Evolutionary conservation across 2,888 invertebrate genomes (phyloP), one percentile per base, ranked within the genome.

Genomic region (Pyrrhia umbra): DNA sequence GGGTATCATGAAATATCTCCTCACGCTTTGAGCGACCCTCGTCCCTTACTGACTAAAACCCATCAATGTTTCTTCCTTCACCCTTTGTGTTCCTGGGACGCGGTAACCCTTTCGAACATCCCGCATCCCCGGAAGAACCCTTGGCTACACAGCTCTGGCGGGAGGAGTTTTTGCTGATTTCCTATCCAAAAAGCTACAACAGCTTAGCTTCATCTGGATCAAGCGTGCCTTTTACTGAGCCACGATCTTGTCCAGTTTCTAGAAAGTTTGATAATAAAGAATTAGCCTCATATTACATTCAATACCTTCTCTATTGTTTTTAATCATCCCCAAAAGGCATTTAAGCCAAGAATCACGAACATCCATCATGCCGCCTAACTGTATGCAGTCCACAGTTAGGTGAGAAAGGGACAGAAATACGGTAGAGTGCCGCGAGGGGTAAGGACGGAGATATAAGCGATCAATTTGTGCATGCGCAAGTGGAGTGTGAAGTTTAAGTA

Each of bases 381-480:
- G 91, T 91, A 80, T 64, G 81, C 62, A 71, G 82, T 72, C 85
- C 87, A 90, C 92, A 90, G 92, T 92, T 92, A 91, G 81, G 89
- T 84, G 88, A 70, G 87, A 91, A 68, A n/a, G 87, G 69, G 88
- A 88, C 50, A 50, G 73, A 15, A 1, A 6, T 68, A 71, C 9
- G 0, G n/a, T 4, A 6, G 13, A 25, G 4, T 49, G 46, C 5
- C n/a, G 51, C 15, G 69, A 50, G 37, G 42, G 83, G 86, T 57
- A 25, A 84, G 80, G 82, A 82, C 64, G 54, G 76, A 47, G 51
- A 39, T 63, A 57, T 69, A 56, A 81, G 80, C 88, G 87, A 90
- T 92, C 90, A 90, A 90, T 90, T 91, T 89, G 91, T 87, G 88
- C 90, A 87, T 86, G 86, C 85, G 84, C 89, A 91, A 92, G 89